A percentile compares a stretch with the other conserved stretches of the same genome.
These are phyloP conservation scores for Colletes gigas DNA, from an alignment of 1,140 invertebrate species.

Conservation along the genomic window DNA sequence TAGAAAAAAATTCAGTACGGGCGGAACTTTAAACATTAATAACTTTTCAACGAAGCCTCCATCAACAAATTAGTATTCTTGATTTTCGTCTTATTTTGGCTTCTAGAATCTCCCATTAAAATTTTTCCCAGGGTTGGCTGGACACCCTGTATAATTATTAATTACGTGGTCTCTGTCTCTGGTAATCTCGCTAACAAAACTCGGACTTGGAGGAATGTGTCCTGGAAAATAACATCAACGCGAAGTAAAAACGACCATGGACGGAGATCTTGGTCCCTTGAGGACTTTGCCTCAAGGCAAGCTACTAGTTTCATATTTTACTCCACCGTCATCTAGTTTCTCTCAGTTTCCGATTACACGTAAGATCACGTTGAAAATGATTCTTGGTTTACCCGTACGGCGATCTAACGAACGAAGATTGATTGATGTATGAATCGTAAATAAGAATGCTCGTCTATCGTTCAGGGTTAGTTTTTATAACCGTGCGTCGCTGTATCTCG, in stretches of 20 bases:
- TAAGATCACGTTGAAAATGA: slow-evolving; percentile 49
- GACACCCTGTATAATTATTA: too few species aligned
- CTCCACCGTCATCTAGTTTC: slow-evolving; percentile 52
- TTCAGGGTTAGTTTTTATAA: background rate
- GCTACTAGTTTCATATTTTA: slow-evolving; percentile 50
- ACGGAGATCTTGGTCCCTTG: slow-evolving; percentile 38
- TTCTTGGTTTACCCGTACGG: slow-evolving; percentile 22
- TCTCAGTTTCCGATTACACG: slow-evolving; percentile 58
- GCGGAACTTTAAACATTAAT: too few species aligned
- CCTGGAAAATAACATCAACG: slow-evolving; percentile 12
- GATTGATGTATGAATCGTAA: slow-evolving; percentile 23
- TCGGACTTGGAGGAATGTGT: background rate
- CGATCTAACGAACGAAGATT: background rate
- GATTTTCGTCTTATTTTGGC: too few species aligned
- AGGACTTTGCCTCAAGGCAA: slow-evolving; percentile 51
- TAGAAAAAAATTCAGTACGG: too few species aligned
- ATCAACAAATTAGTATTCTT: too few species aligned
- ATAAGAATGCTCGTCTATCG: background rate
- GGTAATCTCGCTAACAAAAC: background rate
- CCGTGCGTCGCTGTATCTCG: too few species aligned
- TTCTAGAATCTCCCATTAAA: too few species aligned
- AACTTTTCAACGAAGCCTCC: too few species aligned
- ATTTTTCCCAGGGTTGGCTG: too few species aligned
- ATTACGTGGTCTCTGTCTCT: background rate
- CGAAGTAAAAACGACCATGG: slow-evolving; percentile 20